phyloP scores from a whole-genome alignment of 2,888 invertebrate species.

The Rapana venosa region DNA sequence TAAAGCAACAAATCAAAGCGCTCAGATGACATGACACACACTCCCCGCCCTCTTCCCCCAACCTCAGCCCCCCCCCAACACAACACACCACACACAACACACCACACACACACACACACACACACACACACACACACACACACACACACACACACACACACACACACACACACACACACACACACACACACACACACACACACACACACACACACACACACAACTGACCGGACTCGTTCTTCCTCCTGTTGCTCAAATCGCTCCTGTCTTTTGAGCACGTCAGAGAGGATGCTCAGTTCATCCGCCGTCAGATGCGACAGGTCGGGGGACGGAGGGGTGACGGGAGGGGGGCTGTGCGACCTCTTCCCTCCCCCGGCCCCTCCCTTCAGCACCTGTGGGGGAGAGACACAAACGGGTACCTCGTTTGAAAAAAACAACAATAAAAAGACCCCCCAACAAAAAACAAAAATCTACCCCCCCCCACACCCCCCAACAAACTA shows the following conservation, averaged over 20 bases:
- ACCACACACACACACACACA: no score
- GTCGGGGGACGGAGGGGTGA: conserved; percentile 70
- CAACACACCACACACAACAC: neutral
- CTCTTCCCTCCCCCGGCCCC: conserved; percentile 16
- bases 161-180: conserved; percentile 23
- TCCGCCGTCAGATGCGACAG: conserved; percentile 68
- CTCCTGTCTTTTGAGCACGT: conserved; percentile 69
- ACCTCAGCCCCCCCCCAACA: neutral
- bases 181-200: conserved; percentile 26
- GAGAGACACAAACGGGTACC: no score
- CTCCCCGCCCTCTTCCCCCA: neutral
- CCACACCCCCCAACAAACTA: no score
- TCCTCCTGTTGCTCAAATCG: conserved; percentile 61
- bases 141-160: conserved; percentile 24
- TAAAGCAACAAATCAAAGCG: no score
- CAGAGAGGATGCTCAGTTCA: conserved; percentile 69
- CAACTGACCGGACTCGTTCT: conserved; percentile 50
- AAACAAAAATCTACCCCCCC: no score
- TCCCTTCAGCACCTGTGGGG: conserved; percentile 42
- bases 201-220: neutral
- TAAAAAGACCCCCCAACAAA: no score
- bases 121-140: conserved; percentile 14
- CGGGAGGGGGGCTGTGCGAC: conserved; percentile 40
- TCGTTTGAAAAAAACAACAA: no score
- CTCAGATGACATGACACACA: no score